Base-by-base conservation (phyloP, 2,113 vertebrate species). In the Syngnathus typhle region DNA sequence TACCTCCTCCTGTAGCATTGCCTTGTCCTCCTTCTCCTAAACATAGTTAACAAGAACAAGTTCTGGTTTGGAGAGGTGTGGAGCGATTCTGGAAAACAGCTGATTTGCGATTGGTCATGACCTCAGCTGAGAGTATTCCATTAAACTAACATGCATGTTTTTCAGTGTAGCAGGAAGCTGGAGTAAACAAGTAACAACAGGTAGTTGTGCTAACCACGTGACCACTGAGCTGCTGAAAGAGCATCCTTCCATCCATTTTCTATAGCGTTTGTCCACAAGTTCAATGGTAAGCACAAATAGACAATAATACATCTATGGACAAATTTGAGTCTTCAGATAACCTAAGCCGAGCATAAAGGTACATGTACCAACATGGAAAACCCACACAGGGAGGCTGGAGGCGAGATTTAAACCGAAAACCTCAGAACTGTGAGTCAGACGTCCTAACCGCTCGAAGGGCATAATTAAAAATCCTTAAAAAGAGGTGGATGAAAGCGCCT, bases 11-110 rank as follows among this genome's bases (percentile, higher is more conserved):
- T 99, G 95, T 44, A 99, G 89, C 70, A 94, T 94, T 0, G 94
- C 96, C 88, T 99, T 99, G 88, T 98, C 95, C 86, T 96, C 94
- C 82, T 99, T 99, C 87, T 99, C 96, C 96, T 99, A 88, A 67
- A 18, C 55, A 78, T 84, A 86, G 27, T 19, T 19, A 19, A 60
- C 36, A 19, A 36, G 11, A 32, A 12, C 23, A 27, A 55, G 36
- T 7, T 56, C n/a, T 32, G 16, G 1, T 58, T 37, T 18, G 27
- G 13, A 58, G 55, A 58, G 7, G 15, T 16, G 8, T 5, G 49
- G 10, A 9, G 0, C 7, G 27, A 32, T 32, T 32, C 27, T 32
- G 3, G 27, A 32, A 32, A 32, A 36, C 7, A 15, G 6, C 23
- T 6, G 5, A 7, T 12, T 56, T 23, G 23, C 23, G 13, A 32